A percentile compares a stretch with the other conserved stretches of the same genome.
These are phyloP conservation scores for Tetragonula clypearis DNA, from an alignment of 1,140 invertebrate genomes.

Conservation along the genomic window DNA sequence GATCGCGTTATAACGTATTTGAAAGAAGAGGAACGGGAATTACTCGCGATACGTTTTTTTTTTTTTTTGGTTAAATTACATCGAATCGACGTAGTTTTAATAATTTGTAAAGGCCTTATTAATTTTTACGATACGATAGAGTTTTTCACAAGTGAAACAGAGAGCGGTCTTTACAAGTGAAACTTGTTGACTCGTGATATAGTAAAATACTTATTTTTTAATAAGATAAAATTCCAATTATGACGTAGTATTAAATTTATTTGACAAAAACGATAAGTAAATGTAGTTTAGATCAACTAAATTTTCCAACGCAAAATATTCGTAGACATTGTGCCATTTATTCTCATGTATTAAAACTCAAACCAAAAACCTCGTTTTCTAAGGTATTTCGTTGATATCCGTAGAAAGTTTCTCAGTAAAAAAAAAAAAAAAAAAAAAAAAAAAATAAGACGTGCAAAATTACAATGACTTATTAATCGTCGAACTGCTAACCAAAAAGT, in stretches of 20 bases:
- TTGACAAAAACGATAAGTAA: no score
- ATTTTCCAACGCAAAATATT: no score
- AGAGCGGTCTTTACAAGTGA: background rate
- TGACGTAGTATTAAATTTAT: no score
- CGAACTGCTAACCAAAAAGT: no score
- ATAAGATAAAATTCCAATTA: no score
- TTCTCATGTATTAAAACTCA: no score
- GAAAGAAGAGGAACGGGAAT: background rate
- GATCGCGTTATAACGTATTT: background rate
- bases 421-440: background rate
- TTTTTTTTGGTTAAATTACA: background rate
- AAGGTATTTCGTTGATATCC: background rate
- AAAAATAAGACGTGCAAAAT: background rate
- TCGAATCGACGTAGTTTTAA: background rate
- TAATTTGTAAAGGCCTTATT: background rate
- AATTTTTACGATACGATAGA: background rate
- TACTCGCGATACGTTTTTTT: background rate
- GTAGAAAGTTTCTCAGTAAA: background rate
- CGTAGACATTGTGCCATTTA: no score
- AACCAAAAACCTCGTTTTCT: no score
- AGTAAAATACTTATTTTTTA: background rate
- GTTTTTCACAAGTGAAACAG: background rate
- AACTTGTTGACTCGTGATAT: background rate
- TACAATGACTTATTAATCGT: no score
- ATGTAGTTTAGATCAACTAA: no score